Percentiles rank a stretch among this genome's conserved stretches.
These are phyloP conservation scores for Coremacera marginata DNA, from an alignment of 2,888 invertebrate genomes.

Conservation along the genomic window DNA sequence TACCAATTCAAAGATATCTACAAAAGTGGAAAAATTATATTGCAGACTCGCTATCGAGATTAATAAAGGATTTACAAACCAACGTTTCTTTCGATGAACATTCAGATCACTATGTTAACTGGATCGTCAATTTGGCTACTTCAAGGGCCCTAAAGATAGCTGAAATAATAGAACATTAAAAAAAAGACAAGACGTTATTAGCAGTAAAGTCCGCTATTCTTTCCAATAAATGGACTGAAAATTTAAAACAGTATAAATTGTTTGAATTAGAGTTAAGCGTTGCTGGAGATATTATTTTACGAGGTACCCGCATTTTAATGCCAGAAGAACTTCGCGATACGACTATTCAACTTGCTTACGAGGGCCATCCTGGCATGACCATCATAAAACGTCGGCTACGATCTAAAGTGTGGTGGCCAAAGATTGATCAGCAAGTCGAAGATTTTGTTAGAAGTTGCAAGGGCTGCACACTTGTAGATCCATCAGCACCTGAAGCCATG, in stretches of 20 bases:
- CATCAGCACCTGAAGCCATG: neutral
- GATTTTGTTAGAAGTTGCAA: neutral
- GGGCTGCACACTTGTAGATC: neutral
- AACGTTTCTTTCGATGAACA: neutral
- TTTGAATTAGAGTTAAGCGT: neutral
- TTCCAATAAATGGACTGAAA: neutral
- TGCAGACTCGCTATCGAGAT: slow-evolving; percentile 54
- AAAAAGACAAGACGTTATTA: neutral
- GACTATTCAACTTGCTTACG: neutral
- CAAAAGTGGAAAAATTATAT: slow-evolving; percentile 54
- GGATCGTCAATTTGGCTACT: neutral
- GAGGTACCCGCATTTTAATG: slow-evolving; percentile 7
- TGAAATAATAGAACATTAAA: neutral
- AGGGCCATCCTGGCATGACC: neutral
- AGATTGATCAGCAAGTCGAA: neutral
- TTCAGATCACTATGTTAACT: slow-evolving; percentile 4
- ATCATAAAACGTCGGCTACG: neutral
- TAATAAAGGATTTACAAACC: neutral
- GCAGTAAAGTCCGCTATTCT: neutral
- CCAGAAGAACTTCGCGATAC: neutral
- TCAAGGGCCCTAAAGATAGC: neutral
- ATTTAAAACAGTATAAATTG: neutral
- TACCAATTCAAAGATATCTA: slow-evolving; percentile 49
- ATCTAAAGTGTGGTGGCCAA: slow-evolving; percentile 9
- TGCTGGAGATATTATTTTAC: neutral